Percentiles rank a stretch among this genome's conserved stretches.
Evolutionary conservation across 2,888 invertebrate species (phyloP).

Genomic region (Acanthoscelides obtectus): DNA sequence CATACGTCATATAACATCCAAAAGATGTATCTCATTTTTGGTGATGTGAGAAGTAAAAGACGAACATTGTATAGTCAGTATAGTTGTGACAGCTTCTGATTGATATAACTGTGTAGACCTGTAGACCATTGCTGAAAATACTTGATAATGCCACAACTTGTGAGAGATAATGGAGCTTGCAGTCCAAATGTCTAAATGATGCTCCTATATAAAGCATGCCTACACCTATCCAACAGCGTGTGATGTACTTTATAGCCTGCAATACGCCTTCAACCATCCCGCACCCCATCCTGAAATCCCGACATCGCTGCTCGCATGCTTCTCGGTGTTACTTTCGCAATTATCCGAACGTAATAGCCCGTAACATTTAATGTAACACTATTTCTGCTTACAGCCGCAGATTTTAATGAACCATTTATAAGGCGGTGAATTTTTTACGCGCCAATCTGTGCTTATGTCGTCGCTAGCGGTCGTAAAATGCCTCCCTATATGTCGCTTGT

Average conservation of each 20-base stretch:
- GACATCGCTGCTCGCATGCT: constrained; percentile 5
- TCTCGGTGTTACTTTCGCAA: constrained; percentile 28
- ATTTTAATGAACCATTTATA: constrained; percentile 26
- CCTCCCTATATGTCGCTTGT: not conserved
- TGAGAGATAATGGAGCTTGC: no score
- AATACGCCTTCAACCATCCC: no score
- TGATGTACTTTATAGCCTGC: not conserved
- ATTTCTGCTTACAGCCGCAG: constrained; percentile 27
- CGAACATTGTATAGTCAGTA: no score
- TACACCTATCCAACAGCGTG: not conserved
- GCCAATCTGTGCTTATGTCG: not conserved
- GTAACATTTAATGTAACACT: constrained; percentile 30
- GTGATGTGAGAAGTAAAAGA: no score
- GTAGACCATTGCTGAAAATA: no score
- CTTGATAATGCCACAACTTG: no score
- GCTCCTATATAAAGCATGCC: no score
- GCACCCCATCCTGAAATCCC: not conserved
- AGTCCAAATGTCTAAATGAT: no score
- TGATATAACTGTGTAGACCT: no score
- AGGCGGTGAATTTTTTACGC: constrained; percentile 4
- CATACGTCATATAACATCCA: no score
- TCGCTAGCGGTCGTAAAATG: not conserved
- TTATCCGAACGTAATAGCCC: constrained; percentile 31
- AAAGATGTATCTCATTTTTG: no score
- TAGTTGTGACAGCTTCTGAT: no score